phyloP scores from a whole-genome alignment of 2,888 invertebrate genomes.

The Gymnosoma rotundatum region DNA sequence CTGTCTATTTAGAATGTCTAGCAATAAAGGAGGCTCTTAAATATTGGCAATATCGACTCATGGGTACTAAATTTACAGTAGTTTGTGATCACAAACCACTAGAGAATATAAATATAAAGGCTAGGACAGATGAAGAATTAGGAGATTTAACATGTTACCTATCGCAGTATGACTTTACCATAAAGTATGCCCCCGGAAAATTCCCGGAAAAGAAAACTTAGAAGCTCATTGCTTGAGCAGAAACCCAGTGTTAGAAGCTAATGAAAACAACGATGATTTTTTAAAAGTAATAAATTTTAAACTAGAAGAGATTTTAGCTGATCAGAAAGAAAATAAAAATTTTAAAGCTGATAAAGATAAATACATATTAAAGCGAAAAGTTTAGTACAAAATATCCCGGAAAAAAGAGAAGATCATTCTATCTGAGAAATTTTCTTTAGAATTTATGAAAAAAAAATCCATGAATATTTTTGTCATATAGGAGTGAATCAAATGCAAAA shows the following conservation, averaged over 20 bases:
- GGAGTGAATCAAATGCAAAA: constrained; percentile 63
- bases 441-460: constrained; percentile 60
- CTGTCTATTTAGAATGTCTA: constrained; percentile 65
- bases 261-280: constrained; percentile 38
- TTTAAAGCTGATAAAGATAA: constrained; percentile 21
- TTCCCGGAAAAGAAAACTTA: constrained; percentile 54
- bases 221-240: constrained; percentile 63
- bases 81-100: too few species aligned
- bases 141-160: constrained; percentile 57
- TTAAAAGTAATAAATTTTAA: constrained; percentile 46
- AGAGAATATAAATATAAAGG: constrained; percentile 55
- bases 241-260: constrained; percentile 60
- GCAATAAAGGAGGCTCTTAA: constrained; percentile 68
- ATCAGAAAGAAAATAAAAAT: constrained; percentile 30
- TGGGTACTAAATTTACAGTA: too few species aligned
- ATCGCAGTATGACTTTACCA: constrained; percentile 59
- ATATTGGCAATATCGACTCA: constrained; percentile 69
- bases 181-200: constrained; percentile 58
- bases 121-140: constrained; percentile 61
- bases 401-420: constrained; percentile 56
- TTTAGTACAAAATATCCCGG: constrained; percentile 24
- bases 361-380: background rate
- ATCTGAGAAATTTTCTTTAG: constrained; percentile 56
- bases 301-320: constrained; percentile 23
- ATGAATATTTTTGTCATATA: constrained; percentile 64